A percentile compares a stretch with the other conserved stretches of the same genome.
Evolutionary conservation across 2,888 invertebrate genomes (phyloP).

Genomic region (Tetrapedia diversipes): DNA sequence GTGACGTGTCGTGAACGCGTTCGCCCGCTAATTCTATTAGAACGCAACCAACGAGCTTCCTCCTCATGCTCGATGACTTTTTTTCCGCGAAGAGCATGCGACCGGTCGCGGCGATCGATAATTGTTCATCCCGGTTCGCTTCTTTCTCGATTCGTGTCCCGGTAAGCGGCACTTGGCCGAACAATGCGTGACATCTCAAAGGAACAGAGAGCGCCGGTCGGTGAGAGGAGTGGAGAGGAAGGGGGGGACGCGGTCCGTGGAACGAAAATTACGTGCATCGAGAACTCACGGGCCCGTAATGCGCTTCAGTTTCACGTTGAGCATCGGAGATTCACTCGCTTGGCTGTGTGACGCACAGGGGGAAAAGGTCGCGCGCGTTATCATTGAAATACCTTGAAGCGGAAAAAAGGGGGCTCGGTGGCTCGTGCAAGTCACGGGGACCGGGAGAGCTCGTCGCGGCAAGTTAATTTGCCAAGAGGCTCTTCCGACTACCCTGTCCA

Average conservation of each 20-base stretch:
- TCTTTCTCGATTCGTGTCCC: slow-evolving; percentile 46
- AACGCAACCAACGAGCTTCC: not conserved
- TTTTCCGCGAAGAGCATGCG: not conserved
- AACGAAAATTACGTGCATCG: slow-evolving; percentile 51
- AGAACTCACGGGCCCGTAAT: slow-evolving; percentile 48
- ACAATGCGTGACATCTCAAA: slow-evolving; percentile 60
- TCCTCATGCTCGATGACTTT: slow-evolving; percentile 25
- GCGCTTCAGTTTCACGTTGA: slow-evolving; percentile 52
- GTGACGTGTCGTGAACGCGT: not conserved
- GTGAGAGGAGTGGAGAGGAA: too few species aligned
- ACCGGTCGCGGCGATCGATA: slow-evolving; percentile 42
- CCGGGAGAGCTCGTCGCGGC: slow-evolving; percentile 31
- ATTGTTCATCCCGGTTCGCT: slow-evolving; percentile 57
- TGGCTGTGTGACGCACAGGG: slow-evolving; percentile 37
- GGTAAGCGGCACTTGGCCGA: slow-evolving; percentile 50
- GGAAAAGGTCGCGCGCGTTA: slow-evolving; percentile 34
- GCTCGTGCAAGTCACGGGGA: slow-evolving; percentile 33
- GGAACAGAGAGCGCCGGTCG: slow-evolving; percentile 30
- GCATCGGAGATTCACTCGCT: slow-evolving; percentile 43
- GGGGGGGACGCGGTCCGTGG: slow-evolving; percentile 30
- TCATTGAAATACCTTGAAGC: slow-evolving; percentile 49
- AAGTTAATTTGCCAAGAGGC: slow-evolving; percentile 53
- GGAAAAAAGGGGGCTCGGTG: slow-evolving; percentile 42
- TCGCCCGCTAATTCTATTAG: slow-evolving; percentile 13
- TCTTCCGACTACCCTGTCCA: slow-evolving; percentile 22